Conservation (phyloP, 2,888 invertebrate genomes). For the Melolontha melolontha region DNA sequence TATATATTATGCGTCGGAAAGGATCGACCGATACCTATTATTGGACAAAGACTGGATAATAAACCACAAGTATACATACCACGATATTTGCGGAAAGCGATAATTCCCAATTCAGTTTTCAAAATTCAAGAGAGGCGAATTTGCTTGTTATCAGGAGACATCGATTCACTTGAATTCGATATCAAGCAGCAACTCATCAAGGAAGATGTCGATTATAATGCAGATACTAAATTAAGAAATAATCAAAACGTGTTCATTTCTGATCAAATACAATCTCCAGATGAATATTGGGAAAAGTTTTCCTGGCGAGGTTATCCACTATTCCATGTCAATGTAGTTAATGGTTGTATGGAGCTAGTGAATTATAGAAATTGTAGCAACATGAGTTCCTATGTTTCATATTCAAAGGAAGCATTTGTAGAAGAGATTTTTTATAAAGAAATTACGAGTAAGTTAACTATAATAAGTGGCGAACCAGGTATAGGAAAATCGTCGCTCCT, state of each 20-base stretch:
- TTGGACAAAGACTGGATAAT: neutral
- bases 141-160: conserved; percentile 5
- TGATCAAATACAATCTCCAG: neutral
- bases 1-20: neutral
- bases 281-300: conserved; percentile 4
- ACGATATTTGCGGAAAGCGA: neutral
- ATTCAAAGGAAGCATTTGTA: neutral
- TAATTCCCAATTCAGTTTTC: neutral
- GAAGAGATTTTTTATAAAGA: neutral
- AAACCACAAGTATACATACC: neutral
- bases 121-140: neutral
- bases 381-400: conserved; percentile 1
- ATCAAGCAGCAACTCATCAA: conserved; percentile 1
- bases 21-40: neutral
- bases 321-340: neutral
- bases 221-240: neutral
- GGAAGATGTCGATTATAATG: neutral
- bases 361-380: neutral
- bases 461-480: no score
- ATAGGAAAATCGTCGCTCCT: conserved; percentile 1
- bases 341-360: neutral
- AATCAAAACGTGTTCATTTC: conserved; percentile 1
- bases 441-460: neutral
- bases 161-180: neutral
- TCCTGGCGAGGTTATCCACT: neutral